Evolutionary conservation across 2,113 vertebrate genomes (phyloP), one percentile per base, ranked within the genome.

Genomic region (Spheniscus mendiculus): DNA sequence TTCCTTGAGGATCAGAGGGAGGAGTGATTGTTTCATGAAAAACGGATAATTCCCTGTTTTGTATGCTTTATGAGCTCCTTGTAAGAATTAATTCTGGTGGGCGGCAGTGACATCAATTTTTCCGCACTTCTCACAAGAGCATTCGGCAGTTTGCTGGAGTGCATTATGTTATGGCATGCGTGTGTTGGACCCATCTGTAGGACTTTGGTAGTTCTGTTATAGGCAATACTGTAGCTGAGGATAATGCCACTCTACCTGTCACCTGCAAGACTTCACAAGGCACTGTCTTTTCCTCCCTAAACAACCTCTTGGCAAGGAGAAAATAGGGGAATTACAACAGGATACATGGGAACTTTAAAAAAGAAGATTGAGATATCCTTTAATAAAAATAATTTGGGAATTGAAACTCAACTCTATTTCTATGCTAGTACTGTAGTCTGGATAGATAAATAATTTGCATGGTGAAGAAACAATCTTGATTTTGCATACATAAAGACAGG

Each of bases 151-250:
- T 82, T 38, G 15, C 55, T 74, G 45, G 13, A 71, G n/a, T 15
- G 17, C 23, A 30, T 10, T 50, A 20, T n/a, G 15, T 44, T 71
- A 58, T 0, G 1, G 6, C 9, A 21, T 27, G 13, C 2, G 7
- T 26, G 22, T 9, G 11, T 65, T 40, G 69, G 44, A 95, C 16
- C 10, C 11, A 27, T 6, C 13, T 49, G n/a, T 38, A 56, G n/a
- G 30, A 66, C 56, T 71, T 8, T 72, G 44, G n/a, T 72, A 15
- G 3, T 45, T 90, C 47, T 80, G 26, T 8, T 76, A 2, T 1
- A 63, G 32, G 21, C 44, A 74, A 9, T 23, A 32, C 2, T 78
- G 38, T 11, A 71, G 17, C 11, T 55, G 32, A 53, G 19, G 29
- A 53, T 44, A 87, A 32, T 45, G 5, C 5, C 42, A 62, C 16